Evolutionary conservation across 2,113 vertebrate genomes (phyloP), one percentile per base, ranked within the genome.

Genomic region (Manacus vitellinus): DNA sequence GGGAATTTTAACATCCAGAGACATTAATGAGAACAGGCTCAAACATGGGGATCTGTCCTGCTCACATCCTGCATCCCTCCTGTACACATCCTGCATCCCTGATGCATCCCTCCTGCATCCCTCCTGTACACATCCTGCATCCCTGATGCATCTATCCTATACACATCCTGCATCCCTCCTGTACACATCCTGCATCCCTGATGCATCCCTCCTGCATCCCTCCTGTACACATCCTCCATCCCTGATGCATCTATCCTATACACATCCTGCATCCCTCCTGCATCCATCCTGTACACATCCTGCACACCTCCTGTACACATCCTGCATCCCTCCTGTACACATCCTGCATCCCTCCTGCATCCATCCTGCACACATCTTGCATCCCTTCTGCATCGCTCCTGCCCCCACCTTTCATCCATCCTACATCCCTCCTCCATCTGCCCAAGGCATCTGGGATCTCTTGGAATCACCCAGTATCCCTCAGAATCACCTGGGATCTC

Each of bases 91-190:
- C 25, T 35, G 35, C 35, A 35, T 35, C 35, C 35, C 35, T 35
- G 35, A 35, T 35, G 35, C 35, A 35, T 35, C 37, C 37, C 37
- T 54, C 51, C 25, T 28, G 51, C 8, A 37, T 8, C 8, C 49
- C 27, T 25, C 49, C 49, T 51, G 49, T 2, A 51, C 25, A 24
- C 24, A 8, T 37, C 37, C 25, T 31, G 31, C 7, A 47, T 15
- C 14, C 30, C 3, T 14, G 3, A 1, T 4, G 25, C 8, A 54
- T 6, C n/a, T n/a, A n/a, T n/a, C 12, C 2, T 19, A 39, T 6
- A 54, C 10, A 31, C 14, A 2, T 44, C 5, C 5, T 8, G 27
- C 20, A 56, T 15, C 51, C 28, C 3, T 16, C 10, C 1, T 4
- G n/a, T 8, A 30, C 37, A n/a, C 46, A 67, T 8, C 43, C 23